A percentile compares a stretch with the other conserved stretches of the same genome.
phyloP scores from a whole-genome alignment of 2,888 invertebrate species.

The Synanthedon formicaeformis region DNA sequence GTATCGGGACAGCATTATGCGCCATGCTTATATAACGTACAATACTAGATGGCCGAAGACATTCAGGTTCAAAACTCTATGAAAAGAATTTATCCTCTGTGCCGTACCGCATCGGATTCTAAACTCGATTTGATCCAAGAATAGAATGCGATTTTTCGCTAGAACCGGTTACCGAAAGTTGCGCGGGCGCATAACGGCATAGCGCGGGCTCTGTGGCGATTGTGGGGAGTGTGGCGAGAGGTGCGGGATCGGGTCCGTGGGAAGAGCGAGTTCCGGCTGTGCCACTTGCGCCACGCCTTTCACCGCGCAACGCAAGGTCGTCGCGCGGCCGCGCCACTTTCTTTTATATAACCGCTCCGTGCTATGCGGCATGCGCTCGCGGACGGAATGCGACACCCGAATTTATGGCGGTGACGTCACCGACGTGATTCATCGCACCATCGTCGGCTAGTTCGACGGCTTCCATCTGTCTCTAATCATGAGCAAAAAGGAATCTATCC shows the following conservation, averaged over 20 bases:
- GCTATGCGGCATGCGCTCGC: constrained; percentile 22
- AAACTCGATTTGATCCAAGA: constrained; percentile 27
- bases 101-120: constrained; percentile 16
- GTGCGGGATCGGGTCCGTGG: constrained; percentile 46
- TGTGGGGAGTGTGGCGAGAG: constrained; percentile 56
- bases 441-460: constrained; percentile 1
- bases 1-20: too few relatives aligned
- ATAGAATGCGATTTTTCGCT: constrained; percentile 35
- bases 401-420: constrained; percentile 61
- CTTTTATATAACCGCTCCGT: constrained; percentile 58
- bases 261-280: constrained; percentile 66
- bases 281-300: constrained; percentile 64
- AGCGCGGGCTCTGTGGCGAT: constrained; percentile 12
- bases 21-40: too few relatives aligned
- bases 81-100: too few relatives aligned
- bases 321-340: constrained; percentile 64
- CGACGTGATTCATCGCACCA: constrained; percentile 45
- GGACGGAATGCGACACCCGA: constrained; percentile 60
- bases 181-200: constrained; percentile 36
- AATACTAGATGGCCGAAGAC: too few relatives aligned
- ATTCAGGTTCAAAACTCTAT: too few relatives aligned
- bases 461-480: background rate
- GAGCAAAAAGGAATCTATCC: background rate
- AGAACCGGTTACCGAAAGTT: constrained; percentile 53
- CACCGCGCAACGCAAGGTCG: constrained; percentile 54